Evolutionary conservation across 2,797 vertebrate species (phyloP), one percentile per base, ranked within the genome.

Genomic region (Coccyzus lansbergi): DNA sequence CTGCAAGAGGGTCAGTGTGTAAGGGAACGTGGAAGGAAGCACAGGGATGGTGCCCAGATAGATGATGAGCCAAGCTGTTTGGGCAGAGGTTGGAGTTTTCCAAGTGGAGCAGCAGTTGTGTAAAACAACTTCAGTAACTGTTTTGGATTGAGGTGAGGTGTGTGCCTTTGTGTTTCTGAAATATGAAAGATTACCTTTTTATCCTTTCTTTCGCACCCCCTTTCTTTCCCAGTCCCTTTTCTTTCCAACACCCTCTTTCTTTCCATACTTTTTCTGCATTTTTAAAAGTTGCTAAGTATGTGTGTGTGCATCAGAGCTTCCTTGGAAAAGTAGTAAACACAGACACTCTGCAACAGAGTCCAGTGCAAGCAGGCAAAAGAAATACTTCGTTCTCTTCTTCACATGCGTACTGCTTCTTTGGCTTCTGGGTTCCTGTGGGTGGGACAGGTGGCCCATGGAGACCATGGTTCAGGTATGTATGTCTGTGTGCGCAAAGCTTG

Each of bases 291-390:
- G 82, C 79, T 87, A 17, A 26, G 14, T 82, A 5, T 28, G 9
- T 63, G 22, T 56, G 26, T 3, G 19, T 71, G 56, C 12, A 25
- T 15, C 36, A 58, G 68, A 70, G 60, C 62, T 51, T 78, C 51
- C 65, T 51, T 70, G 63, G 74, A 67, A 53, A 74, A 79, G 24
- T 40, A 64, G n/a, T 69, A 59, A 76, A 55, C 20, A 22, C 34
- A 40, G 42, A 62, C 31, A 33, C 31, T 69, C 59, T 86, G 15
- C 42, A 63, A 52, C 55, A 90, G 62, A 55, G 33, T 46, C 56
- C 60, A 70, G 64, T 33, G 67, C 83, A 86, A 72, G 63, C 56
- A 83, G 83, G 62, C 86, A 88, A 86, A 91, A 70, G 38, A 76
- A 77, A 26, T 44, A n/a, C 24, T 69, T 77, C 68, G 12, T 85